Base-by-base conservation (phyloP, 2,113 vertebrate genomes). In the Gobius niger region DNA sequence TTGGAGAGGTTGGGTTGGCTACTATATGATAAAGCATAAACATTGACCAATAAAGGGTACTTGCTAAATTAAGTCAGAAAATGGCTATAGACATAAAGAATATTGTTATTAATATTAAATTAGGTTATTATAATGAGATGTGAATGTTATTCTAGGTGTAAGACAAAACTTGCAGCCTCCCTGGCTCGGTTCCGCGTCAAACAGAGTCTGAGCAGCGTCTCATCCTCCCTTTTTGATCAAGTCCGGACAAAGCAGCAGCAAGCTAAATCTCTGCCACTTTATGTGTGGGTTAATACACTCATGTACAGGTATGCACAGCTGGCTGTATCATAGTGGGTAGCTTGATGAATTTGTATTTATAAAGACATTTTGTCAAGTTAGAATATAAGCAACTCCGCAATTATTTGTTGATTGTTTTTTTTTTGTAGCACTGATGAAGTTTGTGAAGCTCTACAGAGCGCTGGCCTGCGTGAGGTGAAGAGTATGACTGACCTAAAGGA, bases 171-270 rank as follows among this genome's bases (percentile, higher is more conserved):
- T 83, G 95, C 95, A 67, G 95, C 96, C 0, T 92, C 96, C 0
- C 68, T 97, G 49, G 96, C 96, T 74, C 95, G 95, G 65, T 94
- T 73, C 83, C 94, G 96, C 74, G 95, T 98, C 77, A 96, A 95
- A 77, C 84, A 94, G 0, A 87, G 87, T 57, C 94, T 96, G 72
- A 84, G 87, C 73, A 94, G 94, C n/a, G 84, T 98, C 70, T 93
- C 96, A 7, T 85, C 90, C 34, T 86, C 94, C 78, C 85, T 99
- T 18, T 93, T 95, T 12, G 92, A 95, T 79, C 62, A 50, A 0
- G 49, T 98, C 59, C 89, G 88, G 60, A 93, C 87, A 52, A 96
- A 93, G 84, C 93, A 96, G 41, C 85, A 91, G 63, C 88, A 88
- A 72, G 91, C 93, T 56, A 93, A 90, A 19, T 81, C 68, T 24